Base-by-base conservation (phyloP, 2,797 vertebrate genomes). In the Vultur gryphus region DNA sequence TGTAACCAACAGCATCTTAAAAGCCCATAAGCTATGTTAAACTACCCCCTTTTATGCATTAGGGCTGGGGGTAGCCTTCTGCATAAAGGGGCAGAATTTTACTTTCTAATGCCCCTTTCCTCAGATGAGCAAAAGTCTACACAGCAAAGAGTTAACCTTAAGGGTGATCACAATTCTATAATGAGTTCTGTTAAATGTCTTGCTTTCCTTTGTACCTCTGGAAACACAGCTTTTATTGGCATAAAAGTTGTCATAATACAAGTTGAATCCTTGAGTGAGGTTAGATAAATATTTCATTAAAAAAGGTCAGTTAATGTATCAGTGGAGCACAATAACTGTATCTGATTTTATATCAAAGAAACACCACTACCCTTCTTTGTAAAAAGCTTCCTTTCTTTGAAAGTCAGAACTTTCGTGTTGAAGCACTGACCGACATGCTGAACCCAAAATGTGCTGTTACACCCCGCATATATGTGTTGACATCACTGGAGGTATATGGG, bases 391-490 rank as follows among this genome's bases (percentile, higher is more conserved):
- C 51, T 28, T 73, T 87, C 67, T 58, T 86, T 83, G 20, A 44
- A 69, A 87, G 82, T 61, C 17, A 16, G 48, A 84, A 15, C 39
- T 43, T 46, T 65, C 21, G 8, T 70, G 14, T 8, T 64, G 69
- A 69, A 62, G 55, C 43, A 37, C 18, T 81, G 66, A 20, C 33
- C 2, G 9, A 48, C 6, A 9, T 13, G 21, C 44, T 67, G 84
- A 87, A 57, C 18, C 19, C 48, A 48, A 29, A 16, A 11, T 5
- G 3, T 66, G 48, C 43, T 84, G 21, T 72, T 84, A 41, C 24
- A 73, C 18, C 10, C n/a, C 2, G 1, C 0, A 0, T 49, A 14
- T 13, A 16, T 37, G 13, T 71, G 62, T n/a, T 91, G 49, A 31
- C 1, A 9, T 70, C 77, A 16, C 21, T 69, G 83, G 17, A 35